phyloP scores from a whole-genome alignment of 2,113 vertebrate species.

The Stomatorhinus ivindoensis region DNA sequence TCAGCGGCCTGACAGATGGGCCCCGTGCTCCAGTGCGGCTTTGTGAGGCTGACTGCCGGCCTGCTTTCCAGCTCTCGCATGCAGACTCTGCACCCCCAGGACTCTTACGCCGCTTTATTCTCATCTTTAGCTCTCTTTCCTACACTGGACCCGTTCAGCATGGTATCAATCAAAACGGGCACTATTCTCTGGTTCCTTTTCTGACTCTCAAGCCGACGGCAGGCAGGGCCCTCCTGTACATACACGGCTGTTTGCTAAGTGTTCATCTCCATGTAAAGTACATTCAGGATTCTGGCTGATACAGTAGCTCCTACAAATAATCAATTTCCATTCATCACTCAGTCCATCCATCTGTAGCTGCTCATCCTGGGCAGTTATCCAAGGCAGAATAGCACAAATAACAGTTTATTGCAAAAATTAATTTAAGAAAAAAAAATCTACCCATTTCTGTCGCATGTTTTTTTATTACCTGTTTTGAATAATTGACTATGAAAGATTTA shows the following conservation, averaged over 20 bases:
- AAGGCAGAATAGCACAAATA: background rate
- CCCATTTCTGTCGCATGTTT: background rate
- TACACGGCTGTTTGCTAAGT: background rate
- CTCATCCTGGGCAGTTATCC: background rate
- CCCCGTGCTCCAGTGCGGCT: background rate
- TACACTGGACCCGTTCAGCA: background rate
- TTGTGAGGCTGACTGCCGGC: background rate
- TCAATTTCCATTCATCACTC: background rate
- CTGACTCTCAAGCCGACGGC: background rate
- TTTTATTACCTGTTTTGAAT: background rate
- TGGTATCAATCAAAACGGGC: background rate
- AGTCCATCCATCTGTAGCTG: background rate
- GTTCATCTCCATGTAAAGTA: background rate
- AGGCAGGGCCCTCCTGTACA: background rate
- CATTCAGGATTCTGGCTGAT: background rate
- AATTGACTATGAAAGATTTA: background rate
- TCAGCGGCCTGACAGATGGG: slow-evolving; percentile 14
- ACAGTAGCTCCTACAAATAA: background rate
- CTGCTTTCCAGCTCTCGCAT: background rate
- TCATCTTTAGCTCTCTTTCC: background rate
- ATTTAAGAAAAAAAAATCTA: background rate
- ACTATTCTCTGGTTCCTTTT: background rate
- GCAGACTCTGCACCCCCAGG: background rate
- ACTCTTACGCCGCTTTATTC: background rate
- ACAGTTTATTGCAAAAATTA: background rate